Evolutionary conservation across 2,113 vertebrate species (phyloP).

Genomic region (Melanotaenia duboulayi): DNA sequence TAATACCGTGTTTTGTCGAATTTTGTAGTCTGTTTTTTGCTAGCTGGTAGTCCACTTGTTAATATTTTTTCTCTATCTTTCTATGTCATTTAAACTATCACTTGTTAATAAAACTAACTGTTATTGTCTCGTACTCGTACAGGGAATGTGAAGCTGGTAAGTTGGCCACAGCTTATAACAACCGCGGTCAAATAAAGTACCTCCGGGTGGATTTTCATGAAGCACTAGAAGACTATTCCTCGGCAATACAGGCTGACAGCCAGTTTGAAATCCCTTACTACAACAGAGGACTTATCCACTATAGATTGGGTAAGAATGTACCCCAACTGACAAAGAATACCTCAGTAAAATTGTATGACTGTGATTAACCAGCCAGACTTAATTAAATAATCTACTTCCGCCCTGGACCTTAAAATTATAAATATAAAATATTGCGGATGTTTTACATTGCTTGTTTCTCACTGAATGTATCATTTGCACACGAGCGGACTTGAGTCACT

Average conservation of each 20-base stretch:
- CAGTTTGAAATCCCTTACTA: slow-evolving; percentile 90
- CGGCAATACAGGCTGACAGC: slow-evolving; percentile 83
- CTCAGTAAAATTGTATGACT: not conserved
- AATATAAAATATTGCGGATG: not conserved
- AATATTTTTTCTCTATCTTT: not conserved
- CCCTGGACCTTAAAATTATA: slow-evolving; percentile 16
- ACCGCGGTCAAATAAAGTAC: slow-evolving; percentile 93
- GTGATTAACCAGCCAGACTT: not conserved
- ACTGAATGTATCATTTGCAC: no score
- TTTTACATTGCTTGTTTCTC: no score
- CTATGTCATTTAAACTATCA: not conserved
- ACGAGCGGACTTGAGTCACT: not conserved
- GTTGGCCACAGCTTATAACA: slow-evolving; percentile 89
- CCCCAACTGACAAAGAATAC: no score
- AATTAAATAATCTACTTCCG: accelerated
- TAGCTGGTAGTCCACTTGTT: not conserved
- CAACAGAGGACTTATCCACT: slow-evolving; percentile 92
- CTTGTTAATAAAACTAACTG: accelerated
- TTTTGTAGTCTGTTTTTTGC: slow-evolving; percentile 15
- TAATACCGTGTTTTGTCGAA: not conserved
- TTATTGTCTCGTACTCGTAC: slow-evolving; percentile 47
- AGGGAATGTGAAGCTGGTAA: slow-evolving; percentile 75
- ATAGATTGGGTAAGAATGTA: slow-evolving; percentile 88
- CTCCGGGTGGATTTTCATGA: slow-evolving; percentile 92
- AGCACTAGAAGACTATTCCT: slow-evolving; percentile 90